These are phyloP conservation scores for Epizoanthus stellaris DNA, from an alignment of 92 coral and sea anemone genomes.

Conservation along the genomic window DNA sequence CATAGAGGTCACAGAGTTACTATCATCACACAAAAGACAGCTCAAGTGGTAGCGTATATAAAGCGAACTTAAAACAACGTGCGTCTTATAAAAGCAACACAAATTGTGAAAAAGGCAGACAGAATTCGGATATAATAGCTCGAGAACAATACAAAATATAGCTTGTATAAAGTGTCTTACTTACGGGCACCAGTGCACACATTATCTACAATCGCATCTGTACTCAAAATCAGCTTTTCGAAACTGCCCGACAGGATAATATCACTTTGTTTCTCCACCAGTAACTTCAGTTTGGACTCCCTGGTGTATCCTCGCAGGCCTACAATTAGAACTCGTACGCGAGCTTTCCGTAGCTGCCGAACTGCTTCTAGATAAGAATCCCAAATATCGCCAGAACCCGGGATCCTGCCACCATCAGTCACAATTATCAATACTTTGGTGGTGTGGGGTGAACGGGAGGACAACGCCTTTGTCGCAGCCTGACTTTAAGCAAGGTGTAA, in stretches of 20 bases:
- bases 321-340: slow-evolving; percentile 66
- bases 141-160: neutral
- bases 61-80: too few relatives aligned
- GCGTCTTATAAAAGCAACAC: too few relatives aligned
- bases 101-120: too few relatives aligned
- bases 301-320: slow-evolving; percentile 48
- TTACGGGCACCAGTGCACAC: slow-evolving; percentile 12
- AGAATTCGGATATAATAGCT: neutral
- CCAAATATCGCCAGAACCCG: slow-evolving; percentile 15
- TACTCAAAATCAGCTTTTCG: neutral
- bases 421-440: neutral
- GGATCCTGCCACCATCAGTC: slow-evolving; percentile 13
- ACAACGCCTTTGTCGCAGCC: neutral
- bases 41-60: too few relatives aligned
- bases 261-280: slow-evolving; percentile 45
- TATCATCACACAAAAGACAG: too few relatives aligned
- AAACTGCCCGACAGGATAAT: slow-evolving; percentile 11
- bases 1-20: too few relatives aligned
- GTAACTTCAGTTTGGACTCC: slow-evolving; percentile 10
- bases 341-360: slow-evolving; percentile 58
- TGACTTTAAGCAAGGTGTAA: neutral
- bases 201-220: slow-evolving; percentile 9
- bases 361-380: slow-evolving; percentile 37
- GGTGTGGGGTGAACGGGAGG: neutral
- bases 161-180: neutral